Evolutionary conservation across 1,140 invertebrate species (phyloP).

Genomic region (Scaptodrosophila lebanonensis): DNA sequence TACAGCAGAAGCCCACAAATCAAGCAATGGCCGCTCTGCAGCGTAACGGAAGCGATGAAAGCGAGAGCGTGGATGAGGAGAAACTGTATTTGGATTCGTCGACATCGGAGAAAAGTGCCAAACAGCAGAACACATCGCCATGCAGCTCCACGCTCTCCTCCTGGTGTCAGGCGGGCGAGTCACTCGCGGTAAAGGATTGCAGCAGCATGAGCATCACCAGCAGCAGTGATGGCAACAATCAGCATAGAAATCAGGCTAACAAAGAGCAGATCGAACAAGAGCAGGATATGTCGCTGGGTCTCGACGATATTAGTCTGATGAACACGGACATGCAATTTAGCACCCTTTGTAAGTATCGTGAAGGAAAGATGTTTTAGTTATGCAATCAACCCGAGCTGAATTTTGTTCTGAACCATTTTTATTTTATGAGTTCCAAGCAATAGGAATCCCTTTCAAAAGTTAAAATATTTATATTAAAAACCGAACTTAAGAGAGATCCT

Average conservation of each 20-base stretch:
- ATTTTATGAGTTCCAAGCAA: too few species aligned
- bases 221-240: slow-evolving; percentile 79
- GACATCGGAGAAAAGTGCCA: slow-evolving; percentile 69
- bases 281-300: slow-evolving; percentile 52
- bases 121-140: slow-evolving; percentile 77
- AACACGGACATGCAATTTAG: slow-evolving; percentile 67
- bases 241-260: slow-evolving; percentile 17
- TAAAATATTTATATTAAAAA: too few species aligned
- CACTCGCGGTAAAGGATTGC: slow-evolving; percentile 81
- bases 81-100: slow-evolving; percentile 74
- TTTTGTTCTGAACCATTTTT: too few species aligned
- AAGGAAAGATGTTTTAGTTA: too few species aligned
- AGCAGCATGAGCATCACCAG: slow-evolving; percentile 79
- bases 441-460: too few species aligned
- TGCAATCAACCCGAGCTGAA: too few species aligned
- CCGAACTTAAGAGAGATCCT: too few species aligned
- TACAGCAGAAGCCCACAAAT: slow-evolving; percentile 12
- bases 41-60: slow-evolving; percentile 52
- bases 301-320: slow-evolving; percentile 61
- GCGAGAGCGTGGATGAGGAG: slow-evolving; percentile 73
- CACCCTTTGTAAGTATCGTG: slow-evolving; percentile 61
- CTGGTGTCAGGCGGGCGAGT: slow-evolving; percentile 82
- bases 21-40: neutral
- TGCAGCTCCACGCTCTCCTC: slow-evolving; percentile 78
- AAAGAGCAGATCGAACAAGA: slow-evolving; percentile 27